These are phyloP conservation scores for Gastrophysa polygoni DNA, from an alignment of 2,888 invertebrate genomes.

Conservation along the genomic window DNA sequence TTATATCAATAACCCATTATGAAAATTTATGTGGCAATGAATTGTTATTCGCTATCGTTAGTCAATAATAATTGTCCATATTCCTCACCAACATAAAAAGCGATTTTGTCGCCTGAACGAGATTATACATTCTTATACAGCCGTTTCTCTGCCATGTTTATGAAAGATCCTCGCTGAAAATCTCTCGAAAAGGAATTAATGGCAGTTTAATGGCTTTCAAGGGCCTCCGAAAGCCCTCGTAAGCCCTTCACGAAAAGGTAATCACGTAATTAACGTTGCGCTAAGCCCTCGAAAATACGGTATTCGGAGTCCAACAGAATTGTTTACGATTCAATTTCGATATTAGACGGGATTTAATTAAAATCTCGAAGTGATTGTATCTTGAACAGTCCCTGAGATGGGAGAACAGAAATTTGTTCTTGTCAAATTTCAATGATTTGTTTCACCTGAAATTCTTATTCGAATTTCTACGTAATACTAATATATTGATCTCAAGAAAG, in stretches of 20 bases:
- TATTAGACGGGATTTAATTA: conserved; percentile 11
- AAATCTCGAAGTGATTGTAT: conserved; percentile 4
- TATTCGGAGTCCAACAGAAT: conserved; percentile 7
- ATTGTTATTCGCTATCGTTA: too few species aligned
- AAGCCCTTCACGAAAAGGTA: conserved; percentile 18
- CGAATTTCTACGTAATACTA: too few species aligned
- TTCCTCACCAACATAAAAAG: too few species aligned
- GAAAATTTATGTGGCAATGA: too few species aligned
- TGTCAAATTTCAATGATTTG: too few species aligned
- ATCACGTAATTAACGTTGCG: conserved; percentile 17
- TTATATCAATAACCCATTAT: too few species aligned
- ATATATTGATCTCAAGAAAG: too few species aligned
- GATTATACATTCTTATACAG: neutral
- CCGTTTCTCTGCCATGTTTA: neutral
- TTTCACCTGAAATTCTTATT: too few species aligned
- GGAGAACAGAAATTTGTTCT: too few species aligned
- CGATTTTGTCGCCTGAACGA: too few species aligned
- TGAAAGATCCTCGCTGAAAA: neutral
- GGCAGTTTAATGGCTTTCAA: conserved; percentile 13
- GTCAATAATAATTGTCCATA: too few species aligned
- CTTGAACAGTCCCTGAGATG: too few species aligned
- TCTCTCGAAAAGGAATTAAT: conserved; percentile 16
- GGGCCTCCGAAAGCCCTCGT: conserved; percentile 11
- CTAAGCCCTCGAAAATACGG: conserved; percentile 9
- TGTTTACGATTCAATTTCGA: conserved; percentile 9